Evolutionary conservation across 2,888 invertebrate genomes (phyloP), one percentile per base, ranked within the genome.

Genomic region (Volucella inanis): DNA sequence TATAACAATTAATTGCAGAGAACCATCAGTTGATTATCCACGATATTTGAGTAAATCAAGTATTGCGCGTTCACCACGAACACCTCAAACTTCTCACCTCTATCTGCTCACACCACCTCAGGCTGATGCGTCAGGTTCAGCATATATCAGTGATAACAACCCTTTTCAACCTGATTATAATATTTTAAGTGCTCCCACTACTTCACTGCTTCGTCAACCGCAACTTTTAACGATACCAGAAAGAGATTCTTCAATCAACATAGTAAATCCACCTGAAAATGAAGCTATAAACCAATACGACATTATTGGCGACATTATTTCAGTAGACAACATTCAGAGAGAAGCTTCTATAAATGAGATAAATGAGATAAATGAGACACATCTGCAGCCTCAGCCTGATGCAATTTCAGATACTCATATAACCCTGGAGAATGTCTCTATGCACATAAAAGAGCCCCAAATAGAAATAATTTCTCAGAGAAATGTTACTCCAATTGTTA

Each of bases 191-290:
- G n/a, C 54, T 10, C 65, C 64, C 4, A 52, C 38, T 10, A 67
- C 50, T 15, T 64, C 72, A 8, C 3, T 78, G 22, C 15, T 64
- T 31, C 67, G 68, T 15, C 78, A 78, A 62, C 75, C 64, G 22
- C 45, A 67, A 18, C 50, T 83, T 2, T 22, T 78, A 4, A 22
- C 83, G 41, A 83, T 83, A 64, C 83, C 78, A 4, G 83, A 83
- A 45, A 61, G 72, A 57, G 83, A 68, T 8, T 50, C 78, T 0
- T 31, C 55, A 10, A 8, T 64, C 18, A 12, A 11, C 12, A 15
- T 64, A 2, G 22, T 57, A 14, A 61, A 14, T 1, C n/a, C 38
- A 3, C 9, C 11, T 8, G 77, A 65, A 43, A n/a, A 67, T 39
- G 12, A 31, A 18, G 18, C 50, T 0, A 39, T 11, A 6, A 47